Percentiles rank a stretch among this genome's conserved stretches.
Conservation (phyloP, 2,888 invertebrate genomes). For the Pterostichus niger region DNA sequence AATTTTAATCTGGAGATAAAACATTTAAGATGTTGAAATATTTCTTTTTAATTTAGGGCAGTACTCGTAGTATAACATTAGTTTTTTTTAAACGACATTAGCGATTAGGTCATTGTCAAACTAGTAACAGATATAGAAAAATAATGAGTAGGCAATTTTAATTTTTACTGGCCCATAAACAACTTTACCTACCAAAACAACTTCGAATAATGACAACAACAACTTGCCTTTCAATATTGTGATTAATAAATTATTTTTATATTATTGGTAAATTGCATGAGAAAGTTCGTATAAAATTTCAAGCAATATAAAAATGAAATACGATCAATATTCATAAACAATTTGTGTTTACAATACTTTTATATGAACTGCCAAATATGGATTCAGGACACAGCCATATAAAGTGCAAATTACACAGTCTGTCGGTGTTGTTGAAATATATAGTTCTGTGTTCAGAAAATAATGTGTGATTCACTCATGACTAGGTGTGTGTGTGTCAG, state of each 20-base stretch:
- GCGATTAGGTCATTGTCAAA: too few species aligned
- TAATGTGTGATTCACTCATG: conserved; percentile 3
- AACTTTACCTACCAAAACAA: too few species aligned
- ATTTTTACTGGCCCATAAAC: too few species aligned
- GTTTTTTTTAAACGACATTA: too few species aligned
- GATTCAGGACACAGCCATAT: not conserved
- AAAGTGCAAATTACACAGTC: not conserved
- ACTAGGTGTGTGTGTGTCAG: not conserved
- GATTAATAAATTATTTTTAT: not conserved
- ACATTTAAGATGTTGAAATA: too few species aligned
- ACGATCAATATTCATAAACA: not conserved
- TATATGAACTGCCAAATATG: not conserved
- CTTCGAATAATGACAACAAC: too few species aligned
- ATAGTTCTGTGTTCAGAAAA: not conserved
- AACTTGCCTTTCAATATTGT: not conserved
- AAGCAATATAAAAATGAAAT: not conserved
- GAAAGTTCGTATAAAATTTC: not conserved
- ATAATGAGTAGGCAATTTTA: too few species aligned
- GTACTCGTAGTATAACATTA: too few species aligned
- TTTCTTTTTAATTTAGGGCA: too few species aligned
- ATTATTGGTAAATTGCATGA: not conserved
- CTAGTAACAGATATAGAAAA: too few species aligned
- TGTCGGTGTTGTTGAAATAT: not conserved
- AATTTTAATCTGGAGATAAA: too few species aligned
- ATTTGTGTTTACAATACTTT: not conserved